These are phyloP conservation scores for Ginglymostoma cirratum DNA, from an alignment of 2,113 vertebrate species.

Conservation along the genomic window DNA sequence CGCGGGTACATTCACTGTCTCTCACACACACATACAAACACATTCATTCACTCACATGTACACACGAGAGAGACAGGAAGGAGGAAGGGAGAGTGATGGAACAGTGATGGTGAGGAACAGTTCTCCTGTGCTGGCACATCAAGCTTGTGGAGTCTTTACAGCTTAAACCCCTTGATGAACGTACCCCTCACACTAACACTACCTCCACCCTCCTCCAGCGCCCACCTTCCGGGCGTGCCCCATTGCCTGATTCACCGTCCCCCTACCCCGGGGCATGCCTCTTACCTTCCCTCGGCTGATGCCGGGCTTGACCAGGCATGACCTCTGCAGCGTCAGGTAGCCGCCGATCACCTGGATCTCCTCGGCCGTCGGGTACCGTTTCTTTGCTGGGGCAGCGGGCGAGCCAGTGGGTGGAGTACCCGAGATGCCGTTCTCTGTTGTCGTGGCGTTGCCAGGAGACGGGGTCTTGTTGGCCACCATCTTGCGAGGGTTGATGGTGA, in stretches of 20 bases:
- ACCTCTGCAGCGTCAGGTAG: constrained; percentile 71
- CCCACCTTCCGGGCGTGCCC: not conserved
- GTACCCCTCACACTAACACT: not conserved
- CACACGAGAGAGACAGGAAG: not conserved
- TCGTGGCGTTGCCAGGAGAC: not conserved
- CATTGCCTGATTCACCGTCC: not conserved
- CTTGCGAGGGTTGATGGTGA: constrained; percentile 72
- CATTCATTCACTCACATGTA: not conserved
- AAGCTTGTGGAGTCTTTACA: not conserved
- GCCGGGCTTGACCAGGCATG: constrained; percentile 70
- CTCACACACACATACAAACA: not conserved
- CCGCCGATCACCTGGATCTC: constrained; percentile 85
- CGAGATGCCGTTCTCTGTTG: constrained; percentile 28
- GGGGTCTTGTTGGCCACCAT: constrained; percentile 5
- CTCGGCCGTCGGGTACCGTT: constrained; percentile 74
- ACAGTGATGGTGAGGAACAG: not conserved
- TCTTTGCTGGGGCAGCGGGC: constrained; percentile 49
- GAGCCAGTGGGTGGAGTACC: not conserved
- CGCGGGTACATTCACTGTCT: not conserved
- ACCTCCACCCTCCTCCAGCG: no score
- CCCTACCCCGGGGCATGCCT: not conserved
- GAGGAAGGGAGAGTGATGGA: not conserved
- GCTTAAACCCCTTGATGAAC: not conserved
- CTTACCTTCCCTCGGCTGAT: constrained; percentile 69
- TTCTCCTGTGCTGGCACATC: not conserved